These are phyloP conservation scores for Synanceia verrucosa DNA, from an alignment of 2,797 vertebrate genomes.

Conservation along the genomic window DNA sequence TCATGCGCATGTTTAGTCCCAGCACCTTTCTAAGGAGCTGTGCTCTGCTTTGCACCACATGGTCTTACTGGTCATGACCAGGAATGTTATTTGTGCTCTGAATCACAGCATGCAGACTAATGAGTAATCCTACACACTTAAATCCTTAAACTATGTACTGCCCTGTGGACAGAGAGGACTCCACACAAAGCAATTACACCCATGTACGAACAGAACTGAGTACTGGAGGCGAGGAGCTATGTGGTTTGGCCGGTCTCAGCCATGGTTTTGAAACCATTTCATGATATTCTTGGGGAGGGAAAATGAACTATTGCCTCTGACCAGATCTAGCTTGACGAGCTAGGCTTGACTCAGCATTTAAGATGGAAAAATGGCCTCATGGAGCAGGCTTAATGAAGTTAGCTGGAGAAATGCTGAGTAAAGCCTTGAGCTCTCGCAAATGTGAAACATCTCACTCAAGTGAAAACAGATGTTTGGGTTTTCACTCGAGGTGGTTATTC, in stretches of 20 bases:
- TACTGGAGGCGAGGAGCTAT: conserved; percentile 19
- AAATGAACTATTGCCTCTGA: conserved; percentile 45
- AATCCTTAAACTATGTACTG: conserved; percentile 70
- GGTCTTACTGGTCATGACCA: conserved; percentile 43
- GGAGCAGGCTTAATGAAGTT: conserved; percentile 31
- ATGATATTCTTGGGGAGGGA: conserved; percentile 18
- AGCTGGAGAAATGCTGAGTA: conserved; percentile 32
- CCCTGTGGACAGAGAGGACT: conserved; percentile 21
- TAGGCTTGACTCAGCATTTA: conserved; percentile 10
- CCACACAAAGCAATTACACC: conserved; percentile 59
- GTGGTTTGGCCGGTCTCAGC: conserved; percentile 38
- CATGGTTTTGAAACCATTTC: conserved; percentile 35
- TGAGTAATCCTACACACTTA: conserved; percentile 60
- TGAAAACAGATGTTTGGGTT: conserved; percentile 57
- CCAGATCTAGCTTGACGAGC: conserved; percentile 27
- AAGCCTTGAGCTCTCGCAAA: conserved; percentile 30
- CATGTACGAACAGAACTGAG: conserved; percentile 26
- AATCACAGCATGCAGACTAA: conserved; percentile 60
- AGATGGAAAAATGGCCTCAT: conserved; percentile 19
- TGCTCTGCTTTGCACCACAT: conserved; percentile 26
- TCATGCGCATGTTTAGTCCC: conserved; percentile 24
- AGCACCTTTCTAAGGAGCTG: conserved; percentile 19
- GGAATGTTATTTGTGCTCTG: conserved; percentile 55
- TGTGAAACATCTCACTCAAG: conserved; percentile 31
- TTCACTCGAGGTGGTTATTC: conserved; percentile 2